phyloP scores from a whole-genome alignment of 2,888 invertebrate genomes.

The Oscheius myriophilus region DNA sequence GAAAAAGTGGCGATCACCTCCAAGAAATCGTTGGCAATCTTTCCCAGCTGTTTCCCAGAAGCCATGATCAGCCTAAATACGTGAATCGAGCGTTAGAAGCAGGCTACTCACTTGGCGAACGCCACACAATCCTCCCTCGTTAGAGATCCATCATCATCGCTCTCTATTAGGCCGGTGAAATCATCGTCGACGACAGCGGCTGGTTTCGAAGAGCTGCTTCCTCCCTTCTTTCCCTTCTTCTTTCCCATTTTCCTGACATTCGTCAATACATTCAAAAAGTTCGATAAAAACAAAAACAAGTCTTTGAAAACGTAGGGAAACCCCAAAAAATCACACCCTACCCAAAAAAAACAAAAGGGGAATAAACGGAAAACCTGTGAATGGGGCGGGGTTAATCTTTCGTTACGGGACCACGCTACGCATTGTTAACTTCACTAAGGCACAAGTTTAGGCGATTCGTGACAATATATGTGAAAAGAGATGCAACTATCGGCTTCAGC shows the following conservation, averaged over 20 bases:
- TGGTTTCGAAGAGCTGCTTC: not conserved
- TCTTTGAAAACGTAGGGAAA: too few species aligned
- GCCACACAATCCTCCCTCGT: slow-evolving; percentile 1
- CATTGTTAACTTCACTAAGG: too few species aligned
- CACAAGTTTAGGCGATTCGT: too few species aligned
- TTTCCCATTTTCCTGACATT: slow-evolving; percentile 11
- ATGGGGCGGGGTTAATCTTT: too few species aligned
- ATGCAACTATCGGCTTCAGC: too few species aligned
- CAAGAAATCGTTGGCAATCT: slow-evolving; percentile 5
- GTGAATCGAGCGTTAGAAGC: not conserved
- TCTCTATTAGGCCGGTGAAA: not conserved
- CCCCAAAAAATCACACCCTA: too few species aligned
- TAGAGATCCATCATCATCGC: slow-evolving; percentile 4
- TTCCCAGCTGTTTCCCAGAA: slow-evolving; percentile 12
- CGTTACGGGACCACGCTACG: too few species aligned
- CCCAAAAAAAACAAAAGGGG: too few species aligned
- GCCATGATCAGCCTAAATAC: slow-evolving; percentile 6
- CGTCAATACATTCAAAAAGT: not conserved
- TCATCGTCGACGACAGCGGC: not conserved
- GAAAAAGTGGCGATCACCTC: not conserved
- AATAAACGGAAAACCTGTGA: too few species aligned
- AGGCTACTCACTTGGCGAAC: slow-evolving; percentile 1
- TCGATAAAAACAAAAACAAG: too few species aligned
- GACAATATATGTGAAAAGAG: too few species aligned
- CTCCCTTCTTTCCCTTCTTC: not conserved